phyloP scores from a whole-genome alignment of 2,113 vertebrate genomes.

The Eptesicus fuscus region DNA sequence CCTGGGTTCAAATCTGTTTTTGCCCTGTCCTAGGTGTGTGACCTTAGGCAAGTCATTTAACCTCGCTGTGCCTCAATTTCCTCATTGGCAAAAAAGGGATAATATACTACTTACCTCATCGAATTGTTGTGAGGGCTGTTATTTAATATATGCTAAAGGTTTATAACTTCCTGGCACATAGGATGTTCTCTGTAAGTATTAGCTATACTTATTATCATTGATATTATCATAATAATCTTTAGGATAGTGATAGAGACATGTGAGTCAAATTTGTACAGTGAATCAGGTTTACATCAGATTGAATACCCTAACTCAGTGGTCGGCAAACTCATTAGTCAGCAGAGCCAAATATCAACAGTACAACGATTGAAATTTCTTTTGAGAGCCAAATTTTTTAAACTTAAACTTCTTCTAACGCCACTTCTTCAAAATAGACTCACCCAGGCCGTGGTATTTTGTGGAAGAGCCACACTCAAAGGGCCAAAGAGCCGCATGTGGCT shows the following conservation, averaged over 20 bases:
- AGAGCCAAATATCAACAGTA: too few species aligned
- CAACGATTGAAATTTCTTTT: too few species aligned
- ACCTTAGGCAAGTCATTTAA: not conserved
- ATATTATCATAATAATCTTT: slow-evolving; percentile 8
- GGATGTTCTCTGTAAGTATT: not conserved
- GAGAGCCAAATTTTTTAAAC: too few species aligned
- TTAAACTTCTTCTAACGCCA: too few species aligned
- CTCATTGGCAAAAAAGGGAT: not conserved
- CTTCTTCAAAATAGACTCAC: too few species aligned
- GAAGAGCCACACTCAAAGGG: too few species aligned
- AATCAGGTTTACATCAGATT: not conserved
- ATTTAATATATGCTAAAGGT: not conserved
- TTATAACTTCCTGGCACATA: not conserved
- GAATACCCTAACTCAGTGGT: not conserved
- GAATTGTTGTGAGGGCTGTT: not conserved
- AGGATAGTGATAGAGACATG: not conserved
- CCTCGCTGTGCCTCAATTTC: not conserved
- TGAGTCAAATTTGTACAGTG: not conserved
- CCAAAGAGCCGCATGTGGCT: too few species aligned
- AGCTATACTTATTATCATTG: slow-evolving; percentile 9
- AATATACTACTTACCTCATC: not conserved
- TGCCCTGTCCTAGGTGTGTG: not conserved
- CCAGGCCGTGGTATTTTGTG: too few species aligned
- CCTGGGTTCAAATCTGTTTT: not conserved
- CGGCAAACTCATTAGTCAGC: too few species aligned